Base-by-base conservation (phyloP, 1,140 invertebrate species). In the Drosophila lini region DNA sequence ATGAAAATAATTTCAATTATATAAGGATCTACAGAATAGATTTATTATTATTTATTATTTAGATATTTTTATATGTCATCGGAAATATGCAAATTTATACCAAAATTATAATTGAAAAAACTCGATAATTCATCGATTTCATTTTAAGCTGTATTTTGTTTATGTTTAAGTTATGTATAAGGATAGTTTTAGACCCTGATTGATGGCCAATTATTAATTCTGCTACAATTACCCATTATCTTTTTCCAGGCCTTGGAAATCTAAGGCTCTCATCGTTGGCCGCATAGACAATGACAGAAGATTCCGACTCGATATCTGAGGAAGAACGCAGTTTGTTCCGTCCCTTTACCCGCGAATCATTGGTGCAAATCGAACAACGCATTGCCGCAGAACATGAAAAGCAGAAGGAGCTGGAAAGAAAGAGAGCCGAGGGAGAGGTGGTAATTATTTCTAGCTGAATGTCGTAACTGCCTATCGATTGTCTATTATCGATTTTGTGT, bases 281-380 rank as follows among this genome's bases (percentile, higher is more conserved):
- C 91, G 89, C 90, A 92, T 94, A 94, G 94, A 94, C 94, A 94
- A 97, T 97, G 96, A 97, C 96, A 95, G 96, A 96, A 94, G 95
- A 95, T 95, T 97, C 95, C 95, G 95, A 96, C 95, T 96, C 96
- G 94, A 94, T 96, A 95, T 96, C 96, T 95, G 96, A 97, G 95
- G 96, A 97, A 96, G 96, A 97, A 95, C 96, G 95, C 94, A 96
- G 96, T 94, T 95, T 97, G 95, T 99, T 99, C 96, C 96, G 96
- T 96, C 97, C 97, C 94, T 99, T 99, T 95, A 99, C 98, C 93
- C 95, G 97, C 94, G 98, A 99, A 94, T 98, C 98, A 94, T 94
- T 98, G 93, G 96, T 96, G 93, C 96, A 95, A 93, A 98, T 99
- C 94, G 97, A 98, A 94, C 94, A 96, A 93, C 96, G 97, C 91